These are phyloP conservation scores for Dendroctonus valens DNA, from an alignment of 1,140 invertebrate species.

Conservation along the genomic window DNA sequence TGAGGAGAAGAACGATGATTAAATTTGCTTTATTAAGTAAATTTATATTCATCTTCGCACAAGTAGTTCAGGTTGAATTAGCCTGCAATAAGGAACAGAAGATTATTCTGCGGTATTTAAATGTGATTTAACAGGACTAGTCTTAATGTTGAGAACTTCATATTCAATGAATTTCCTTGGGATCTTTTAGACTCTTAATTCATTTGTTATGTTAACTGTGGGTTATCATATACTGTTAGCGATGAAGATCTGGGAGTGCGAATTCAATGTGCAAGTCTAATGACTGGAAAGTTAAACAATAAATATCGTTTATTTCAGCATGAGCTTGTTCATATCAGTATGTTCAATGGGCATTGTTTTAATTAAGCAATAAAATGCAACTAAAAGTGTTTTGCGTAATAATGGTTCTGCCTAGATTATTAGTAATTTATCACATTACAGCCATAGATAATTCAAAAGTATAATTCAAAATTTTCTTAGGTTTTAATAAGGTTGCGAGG, in stretches of 20 bases:
- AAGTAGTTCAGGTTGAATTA: not conserved
- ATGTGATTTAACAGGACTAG: not conserved
- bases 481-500: too few relatives aligned
- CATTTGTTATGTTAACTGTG: constrained; percentile 1
- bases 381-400: too few relatives aligned
- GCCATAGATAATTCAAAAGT: too few relatives aligned
- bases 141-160: not conserved
- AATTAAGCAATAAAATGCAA: too few relatives aligned
- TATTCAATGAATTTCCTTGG: not conserved
- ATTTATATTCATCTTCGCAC: not conserved
- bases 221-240: not conserved
- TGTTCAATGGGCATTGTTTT: too few relatives aligned
- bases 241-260: not conserved
- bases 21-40: not conserved
- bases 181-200: not conserved
- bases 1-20: not conserved
- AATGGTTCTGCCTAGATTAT: too few relatives aligned
- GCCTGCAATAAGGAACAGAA: not conserved
- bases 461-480: too few relatives aligned
- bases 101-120: not conserved
- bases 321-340: too few relatives aligned
- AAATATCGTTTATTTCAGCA: too few relatives aligned
- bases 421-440: too few relatives aligned
- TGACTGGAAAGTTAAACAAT: too few relatives aligned
- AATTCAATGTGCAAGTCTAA: too few relatives aligned